phyloP scores from a whole-genome alignment of 53 echinoderm and acorn worm genomes.

The Apostichopus leukothele region DNA sequence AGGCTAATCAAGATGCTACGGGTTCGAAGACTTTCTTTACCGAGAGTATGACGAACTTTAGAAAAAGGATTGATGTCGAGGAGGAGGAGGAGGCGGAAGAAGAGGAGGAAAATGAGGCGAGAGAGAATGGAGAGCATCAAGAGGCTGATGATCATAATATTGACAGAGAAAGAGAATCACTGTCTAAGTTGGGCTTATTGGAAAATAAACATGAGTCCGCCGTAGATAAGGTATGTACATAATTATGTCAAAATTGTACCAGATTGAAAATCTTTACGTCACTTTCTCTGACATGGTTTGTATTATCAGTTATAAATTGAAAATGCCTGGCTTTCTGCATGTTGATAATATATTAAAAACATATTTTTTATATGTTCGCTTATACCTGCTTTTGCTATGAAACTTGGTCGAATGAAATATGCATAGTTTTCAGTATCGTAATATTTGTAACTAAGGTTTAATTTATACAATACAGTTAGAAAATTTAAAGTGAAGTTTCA shows the following conservation, averaged over 20 bases:
- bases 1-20: not conserved
- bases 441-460: no score
- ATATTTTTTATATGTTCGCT: no score
- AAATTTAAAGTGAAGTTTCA: no score
- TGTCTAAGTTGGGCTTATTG: conserved; percentile 48
- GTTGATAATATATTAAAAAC: no score
- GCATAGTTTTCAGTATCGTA: no score
- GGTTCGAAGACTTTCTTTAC: conserved; percentile 69
- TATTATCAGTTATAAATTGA: no score
- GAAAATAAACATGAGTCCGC: conserved; percentile 89
- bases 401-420: no score
- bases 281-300: no score
- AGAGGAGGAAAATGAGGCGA: not conserved
- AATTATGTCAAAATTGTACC: not conserved
- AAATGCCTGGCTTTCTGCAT: no score
- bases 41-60: conserved; percentile 64
- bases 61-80: conserved; percentile 27
- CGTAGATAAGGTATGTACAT: conserved; percentile 79
- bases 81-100: conserved; percentile 52
- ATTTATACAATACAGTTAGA: no score
- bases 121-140: conserved; percentile 33
- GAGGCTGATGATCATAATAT: not conserved
- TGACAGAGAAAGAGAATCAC: not conserved
- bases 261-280: no score
- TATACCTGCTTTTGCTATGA: no score